Percentiles rank a stretch among this genome's conserved stretches.
Evolutionary conservation across 2,888 invertebrate species (phyloP).

Genomic region (Chaetoderma sp.): DNA sequence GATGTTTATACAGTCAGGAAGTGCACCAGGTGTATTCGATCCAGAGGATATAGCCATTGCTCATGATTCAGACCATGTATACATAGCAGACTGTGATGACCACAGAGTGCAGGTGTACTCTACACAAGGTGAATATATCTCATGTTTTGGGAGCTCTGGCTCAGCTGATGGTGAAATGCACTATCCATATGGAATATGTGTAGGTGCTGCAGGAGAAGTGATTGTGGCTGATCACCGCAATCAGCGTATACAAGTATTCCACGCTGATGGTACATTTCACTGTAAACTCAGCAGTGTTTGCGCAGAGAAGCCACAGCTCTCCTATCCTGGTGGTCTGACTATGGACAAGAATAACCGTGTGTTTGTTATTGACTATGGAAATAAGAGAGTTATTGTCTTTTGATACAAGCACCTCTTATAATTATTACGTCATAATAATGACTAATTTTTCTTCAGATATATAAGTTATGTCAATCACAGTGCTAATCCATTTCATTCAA

Average conservation of each 20-base stretch:
- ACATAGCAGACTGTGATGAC: slow-evolving; percentile 98
- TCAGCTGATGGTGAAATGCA: slow-evolving; percentile 96
- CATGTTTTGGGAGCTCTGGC: slow-evolving; percentile 93
- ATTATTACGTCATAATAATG: too few relatives aligned
- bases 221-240: slow-evolving; percentile 99
- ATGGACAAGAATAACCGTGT: too few relatives aligned
- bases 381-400: too few relatives aligned
- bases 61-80: slow-evolving; percentile 89
- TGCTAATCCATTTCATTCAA: too few relatives aligned
- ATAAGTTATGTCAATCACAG: too few relatives aligned
- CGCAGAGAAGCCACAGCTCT: too few relatives aligned
- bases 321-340: too few relatives aligned
- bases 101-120: slow-evolving; percentile 89
- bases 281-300: too few relatives aligned
- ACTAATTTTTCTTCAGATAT: too few relatives aligned
- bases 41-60: slow-evolving; percentile 98
- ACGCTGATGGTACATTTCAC: slow-evolving; percentile 92
- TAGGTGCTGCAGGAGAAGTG: slow-evolving; percentile 98
- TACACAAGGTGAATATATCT: slow-evolving; percentile 80
- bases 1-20: slow-evolving; percentile 94
- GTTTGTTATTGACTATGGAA: too few relatives aligned
- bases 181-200: slow-evolving; percentile 97
- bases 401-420: too few relatives aligned
- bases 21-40: slow-evolving; percentile 91
- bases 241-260: slow-evolving; percentile 97